Evolutionary conservation across 2,113 vertebrate genomes (phyloP).

Genomic region (Mionectes macconnelli): DNA sequence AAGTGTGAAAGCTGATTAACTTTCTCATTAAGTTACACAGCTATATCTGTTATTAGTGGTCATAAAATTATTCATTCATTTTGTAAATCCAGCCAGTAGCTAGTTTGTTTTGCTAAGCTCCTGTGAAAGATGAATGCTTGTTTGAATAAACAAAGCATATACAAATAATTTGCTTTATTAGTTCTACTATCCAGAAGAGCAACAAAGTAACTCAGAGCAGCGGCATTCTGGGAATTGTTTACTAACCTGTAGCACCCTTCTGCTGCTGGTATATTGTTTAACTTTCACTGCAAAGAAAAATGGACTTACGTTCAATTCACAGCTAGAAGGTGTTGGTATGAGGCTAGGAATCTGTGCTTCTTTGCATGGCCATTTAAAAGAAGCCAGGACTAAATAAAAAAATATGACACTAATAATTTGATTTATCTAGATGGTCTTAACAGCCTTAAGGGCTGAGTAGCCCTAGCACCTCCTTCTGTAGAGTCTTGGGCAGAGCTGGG

Average conservation of each 20-base stretch:
- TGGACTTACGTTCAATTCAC: neutral
- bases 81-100: neutral
- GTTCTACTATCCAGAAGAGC: neutral
- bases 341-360: neutral
- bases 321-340: neutral
- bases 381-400: neutral
- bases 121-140: neutral
- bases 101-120: neutral
- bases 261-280: neutral
- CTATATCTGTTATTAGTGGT: neutral
- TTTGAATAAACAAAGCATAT: neutral
- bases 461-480: neutral
- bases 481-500: neutral
- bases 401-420: neutral
- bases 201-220: neutral
- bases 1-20: neutral
- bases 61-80: neutral
- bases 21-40: neutral
- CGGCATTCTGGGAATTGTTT: neutral
- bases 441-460: neutral
- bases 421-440: neutral
- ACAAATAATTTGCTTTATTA: neutral
- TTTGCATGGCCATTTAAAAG: neutral
- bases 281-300: neutral
- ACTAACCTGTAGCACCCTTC: neutral